phyloP scores from a whole-genome alignment of 2,888 invertebrate genomes.

The Leptinotarsa rubiginosa region DNA sequence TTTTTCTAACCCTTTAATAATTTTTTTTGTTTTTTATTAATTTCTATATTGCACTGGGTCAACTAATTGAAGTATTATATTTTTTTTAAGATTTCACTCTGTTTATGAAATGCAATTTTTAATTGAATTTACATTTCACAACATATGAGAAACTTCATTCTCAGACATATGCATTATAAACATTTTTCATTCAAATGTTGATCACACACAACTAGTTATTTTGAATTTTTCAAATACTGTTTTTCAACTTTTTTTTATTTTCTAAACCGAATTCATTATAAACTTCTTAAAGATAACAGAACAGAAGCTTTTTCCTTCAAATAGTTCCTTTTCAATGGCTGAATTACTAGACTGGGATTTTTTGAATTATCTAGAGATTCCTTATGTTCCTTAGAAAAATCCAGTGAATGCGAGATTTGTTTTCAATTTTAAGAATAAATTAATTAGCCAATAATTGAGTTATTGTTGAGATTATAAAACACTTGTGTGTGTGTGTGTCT shows the following conservation, averaged over 20 bases:
- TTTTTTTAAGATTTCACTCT: background rate
- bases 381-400: conserved; percentile 1
- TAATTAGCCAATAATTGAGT: background rate
- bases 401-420: background rate
- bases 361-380: background rate
- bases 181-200: background rate
- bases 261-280: background rate
- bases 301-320: background rate
- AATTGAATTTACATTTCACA: background rate
- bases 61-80: background rate
- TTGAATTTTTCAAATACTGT: background rate
- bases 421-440: background rate
- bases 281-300: background rate
- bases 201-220: background rate
- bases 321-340: background rate
- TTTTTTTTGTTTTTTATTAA: background rate
- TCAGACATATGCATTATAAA: background rate
- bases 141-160: background rate
- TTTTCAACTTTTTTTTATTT: background rate
- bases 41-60: background rate
- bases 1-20: conserved; percentile 11
- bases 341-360: background rate
- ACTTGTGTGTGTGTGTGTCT: no score
- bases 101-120: background rate
- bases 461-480: no score